These are phyloP conservation scores for Acipenser ruthenus DNA, from an alignment of 2,797 vertebrate genomes.

Conservation along the genomic window DNA sequence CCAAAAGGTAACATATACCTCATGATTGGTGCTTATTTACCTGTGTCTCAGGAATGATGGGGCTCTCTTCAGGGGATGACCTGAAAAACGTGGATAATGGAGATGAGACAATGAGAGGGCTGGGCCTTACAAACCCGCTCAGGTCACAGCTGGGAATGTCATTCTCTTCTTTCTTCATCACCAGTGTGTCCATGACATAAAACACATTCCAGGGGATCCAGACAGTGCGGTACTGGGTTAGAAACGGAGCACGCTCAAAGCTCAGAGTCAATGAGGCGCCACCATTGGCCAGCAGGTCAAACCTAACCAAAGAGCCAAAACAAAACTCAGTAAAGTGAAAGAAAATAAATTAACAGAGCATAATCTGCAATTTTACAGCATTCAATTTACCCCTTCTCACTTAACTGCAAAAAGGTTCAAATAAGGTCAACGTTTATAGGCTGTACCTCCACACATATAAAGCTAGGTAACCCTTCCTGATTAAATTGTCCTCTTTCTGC, in stretches of 20 bases:
- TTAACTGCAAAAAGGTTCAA: background rate
- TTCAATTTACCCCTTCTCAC: no score
- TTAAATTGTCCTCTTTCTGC: no score
- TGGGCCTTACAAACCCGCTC: constrained; percentile 82
- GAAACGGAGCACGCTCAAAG: constrained; percentile 84
- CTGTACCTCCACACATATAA: no score
- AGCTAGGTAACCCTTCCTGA: no score
- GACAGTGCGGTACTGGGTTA: constrained; percentile 78
- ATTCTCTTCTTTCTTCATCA: constrained; percentile 93
- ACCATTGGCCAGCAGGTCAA: constrained; percentile 88
- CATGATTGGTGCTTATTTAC: constrained; percentile 45
- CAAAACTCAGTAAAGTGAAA: no score
- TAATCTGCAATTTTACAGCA: no score
- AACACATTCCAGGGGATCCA: constrained; percentile 96
- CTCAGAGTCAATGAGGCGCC: constrained; percentile 84
- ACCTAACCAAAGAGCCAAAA: constrained; percentile 55
- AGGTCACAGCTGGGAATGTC: constrained; percentile 91
- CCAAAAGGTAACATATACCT: no score
- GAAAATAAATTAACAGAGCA: no score
- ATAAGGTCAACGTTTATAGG: no score
- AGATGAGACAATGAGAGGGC: constrained; percentile 80
- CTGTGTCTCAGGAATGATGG: constrained; percentile 96
- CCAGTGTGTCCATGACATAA: constrained; percentile 91
- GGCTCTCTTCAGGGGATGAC: constrained; percentile 84
- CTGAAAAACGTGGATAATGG: constrained; percentile 90